These are phyloP conservation scores for Mastacembelus armatus DNA, from an alignment of 2,797 vertebrate species.

Conservation along the genomic window DNA sequence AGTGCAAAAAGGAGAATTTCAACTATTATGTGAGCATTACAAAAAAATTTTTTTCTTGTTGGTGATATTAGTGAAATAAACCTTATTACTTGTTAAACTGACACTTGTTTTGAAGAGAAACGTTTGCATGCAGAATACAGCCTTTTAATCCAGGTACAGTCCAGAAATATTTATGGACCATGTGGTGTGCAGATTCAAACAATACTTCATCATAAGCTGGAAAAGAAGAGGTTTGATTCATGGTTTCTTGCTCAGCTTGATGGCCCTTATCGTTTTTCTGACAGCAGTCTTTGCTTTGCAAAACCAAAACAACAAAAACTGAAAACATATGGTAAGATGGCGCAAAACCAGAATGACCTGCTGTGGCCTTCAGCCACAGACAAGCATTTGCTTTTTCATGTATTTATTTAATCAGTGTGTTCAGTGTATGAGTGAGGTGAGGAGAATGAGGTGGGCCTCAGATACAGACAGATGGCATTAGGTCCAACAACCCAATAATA, in stretches of 20 bases:
- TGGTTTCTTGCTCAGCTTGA: constrained; percentile 65
- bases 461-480: background rate
- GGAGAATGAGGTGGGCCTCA: constrained; percentile 17
- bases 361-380: constrained; percentile 24
- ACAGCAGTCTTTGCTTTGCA: constrained; percentile 61
- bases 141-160: constrained; percentile 63
- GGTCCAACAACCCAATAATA: background rate
- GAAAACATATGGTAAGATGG: constrained; percentile 73
- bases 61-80: constrained; percentile 26
- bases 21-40: constrained; percentile 23
- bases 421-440: constrained; percentile 8
- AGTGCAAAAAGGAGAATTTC: constrained; percentile 7
- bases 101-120: constrained; percentile 15
- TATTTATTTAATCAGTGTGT: constrained; percentile 30
- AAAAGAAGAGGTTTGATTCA: constrained; percentile 76
- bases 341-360: constrained; percentile 58
- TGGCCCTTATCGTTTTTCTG: constrained; percentile 76
- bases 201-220: constrained; percentile 50
- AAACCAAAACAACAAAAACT: constrained; percentile 74
- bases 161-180: constrained; percentile 74
- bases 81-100: constrained; percentile 3
- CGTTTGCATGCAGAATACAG: constrained; percentile 29
- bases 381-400: constrained; percentile 31
- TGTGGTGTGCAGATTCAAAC: constrained; percentile 78
- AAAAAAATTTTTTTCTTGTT: constrained; percentile 31